Conservation (phyloP, 2,113 vertebrate genomes). For the Aramus guarauna region DNA sequence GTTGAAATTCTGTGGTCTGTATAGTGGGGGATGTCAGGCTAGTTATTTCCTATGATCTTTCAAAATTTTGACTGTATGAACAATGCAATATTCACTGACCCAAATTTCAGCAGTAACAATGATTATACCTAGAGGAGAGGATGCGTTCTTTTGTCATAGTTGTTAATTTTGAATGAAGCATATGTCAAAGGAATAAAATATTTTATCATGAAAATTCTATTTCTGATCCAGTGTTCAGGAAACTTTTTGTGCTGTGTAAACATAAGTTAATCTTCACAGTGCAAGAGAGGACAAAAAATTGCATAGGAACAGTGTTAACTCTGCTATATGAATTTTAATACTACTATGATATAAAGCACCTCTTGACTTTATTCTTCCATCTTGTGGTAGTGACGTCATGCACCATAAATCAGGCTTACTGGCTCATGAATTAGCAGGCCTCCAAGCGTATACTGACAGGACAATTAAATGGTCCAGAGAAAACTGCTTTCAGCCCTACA, state of each 20-base stretch:
- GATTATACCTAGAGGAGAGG: background rate
- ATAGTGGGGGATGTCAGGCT: background rate
- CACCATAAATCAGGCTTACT: conserved; percentile 38
- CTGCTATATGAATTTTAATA: background rate
- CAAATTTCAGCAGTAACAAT: background rate
- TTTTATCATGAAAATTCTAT: background rate
- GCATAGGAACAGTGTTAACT: background rate
- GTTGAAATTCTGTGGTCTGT: background rate
- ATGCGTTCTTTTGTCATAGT: background rate
- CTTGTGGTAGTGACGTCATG: background rate
- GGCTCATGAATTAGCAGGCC: conserved; percentile 38
- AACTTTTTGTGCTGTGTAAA: background rate
- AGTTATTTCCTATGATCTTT: background rate
- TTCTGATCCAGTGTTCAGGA: background rate
- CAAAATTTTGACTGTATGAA: background rate
- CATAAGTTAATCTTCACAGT: background rate
- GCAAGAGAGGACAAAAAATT: background rate
- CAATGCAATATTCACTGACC: background rate
- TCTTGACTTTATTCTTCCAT: background rate
- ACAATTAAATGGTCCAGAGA: conserved; percentile 54
- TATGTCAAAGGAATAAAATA: background rate
- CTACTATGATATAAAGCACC: background rate
- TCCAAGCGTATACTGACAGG: conserved; percentile 36
- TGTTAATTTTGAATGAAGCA: background rate
- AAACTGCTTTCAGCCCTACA: conserved; percentile 33